Evolutionary conservation across 1,140 invertebrate species (phyloP), one percentile per base, ranked within the genome.

Genomic region (Nilaparvata lugens): DNA sequence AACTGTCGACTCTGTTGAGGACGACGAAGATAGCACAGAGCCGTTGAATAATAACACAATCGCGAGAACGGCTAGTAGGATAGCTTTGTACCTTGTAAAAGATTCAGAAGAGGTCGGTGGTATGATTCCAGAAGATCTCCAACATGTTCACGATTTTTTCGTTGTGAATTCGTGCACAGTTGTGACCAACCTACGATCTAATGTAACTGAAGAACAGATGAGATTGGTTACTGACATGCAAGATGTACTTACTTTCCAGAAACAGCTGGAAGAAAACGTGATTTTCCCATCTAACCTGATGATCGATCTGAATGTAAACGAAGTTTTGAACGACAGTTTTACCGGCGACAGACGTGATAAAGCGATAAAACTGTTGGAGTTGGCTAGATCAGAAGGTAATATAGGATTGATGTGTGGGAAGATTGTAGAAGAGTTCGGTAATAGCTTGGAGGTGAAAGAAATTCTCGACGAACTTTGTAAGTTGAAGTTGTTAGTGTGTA

Each of bases 71-170:
- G 51, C 76, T 9, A 79, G 79, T 3, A 68, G 81, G 55, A 74
- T 81, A 63, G 77, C 76, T 13, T 66, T 83, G 28, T 69, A 81
- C 28, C 74, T 78, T 58, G 75, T 81, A 74, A 67, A 70, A 40
- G 74, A 77, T 48, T 21, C 48, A 9, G 56, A 63, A 40, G 19
- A 58, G 6, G 53, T 74, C 0, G 71, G 69, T 6, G 70, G 74
- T 52, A 56, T 74, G 0, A 69, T 70, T 0, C 65, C 71, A 4
- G 63, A 71, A 7, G 74, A 76, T 21, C 73, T 71, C 56, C 78
- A 81, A 66, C 79, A 83, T 60, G 79, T 79, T 0, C 82, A 84
- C 54, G 83, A 85, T 65, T 82, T 79, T 35, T 82, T 85, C 63
- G 81, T 83, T 2, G 78, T 85, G 0, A 84, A 84, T 66, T 74